Evolutionary conservation across 2,888 invertebrate species (phyloP), one percentile per base, ranked within the genome.

Genomic region (Pollenia griseotomentosa): DNA sequence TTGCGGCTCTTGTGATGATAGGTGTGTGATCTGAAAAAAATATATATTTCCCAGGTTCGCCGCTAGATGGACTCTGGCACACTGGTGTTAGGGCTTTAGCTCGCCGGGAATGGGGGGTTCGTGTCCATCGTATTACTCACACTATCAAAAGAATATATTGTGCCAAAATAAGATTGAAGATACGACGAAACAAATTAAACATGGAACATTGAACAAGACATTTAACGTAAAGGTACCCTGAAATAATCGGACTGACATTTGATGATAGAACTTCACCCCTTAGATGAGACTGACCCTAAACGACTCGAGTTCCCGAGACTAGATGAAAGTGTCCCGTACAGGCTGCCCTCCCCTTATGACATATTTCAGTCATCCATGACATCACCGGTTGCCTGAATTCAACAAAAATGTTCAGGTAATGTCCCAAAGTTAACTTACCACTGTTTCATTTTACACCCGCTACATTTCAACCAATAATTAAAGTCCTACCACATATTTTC

Each of bases 331-430:
- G n/a, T n/a, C 12, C 3, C 12, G 53, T 1, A 5, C 53, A 53
- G 53, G 53, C 53, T 53, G 53, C 53, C 12, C 53, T 14, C 53
- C 53, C 53, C 53, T 12, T n/a, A 53, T 53, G 53, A 53, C 53
- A 53, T 53, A 5, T n/a, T 53, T 6, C n/a, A 53, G 53, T n/a
- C n/a, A n/a, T 53, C 53, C 53, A 33, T 33, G 33, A 33, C 33
- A 33, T 33, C 2, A 33, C 33, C 33, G 0, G 33, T 33, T 33
- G 33, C 33, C 33, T 4, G 33, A 33, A 4, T 33, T 33, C 33
- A 33, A 33, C 33, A 1, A 33, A 4, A 3, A 33, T 33, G 33
- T 33, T 33, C 2, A 33, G 33, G 33, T 33, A 3, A 33, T 33
- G 33, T 33, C 4, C 33, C 4, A 33, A 33, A 33, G 2, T 33